Evolutionary conservation across 1,140 invertebrate species (phyloP).

Genomic region (Pantala flavescens): DNA sequence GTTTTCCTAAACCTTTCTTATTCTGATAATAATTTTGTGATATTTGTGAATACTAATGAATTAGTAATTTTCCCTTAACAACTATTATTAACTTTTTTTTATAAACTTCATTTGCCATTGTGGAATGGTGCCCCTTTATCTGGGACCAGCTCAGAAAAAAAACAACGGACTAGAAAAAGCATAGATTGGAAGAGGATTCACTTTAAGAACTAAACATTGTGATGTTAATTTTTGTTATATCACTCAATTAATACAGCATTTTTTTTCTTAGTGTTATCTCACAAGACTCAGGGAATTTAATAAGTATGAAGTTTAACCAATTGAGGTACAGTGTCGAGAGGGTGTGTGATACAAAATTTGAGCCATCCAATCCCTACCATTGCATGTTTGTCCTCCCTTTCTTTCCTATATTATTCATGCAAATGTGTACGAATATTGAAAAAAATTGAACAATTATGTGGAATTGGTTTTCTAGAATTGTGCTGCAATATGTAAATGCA

Average conservation of each 20-base stretch:
- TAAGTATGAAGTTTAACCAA: not conserved
- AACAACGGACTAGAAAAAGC: not conserved
- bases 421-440: not conserved
- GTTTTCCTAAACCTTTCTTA: not conserved
- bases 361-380: not conserved
- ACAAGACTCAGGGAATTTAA: slow-evolving; percentile 9
- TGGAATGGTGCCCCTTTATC: not conserved
- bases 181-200: not conserved
- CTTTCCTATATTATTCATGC: slow-evolving; percentile 3
- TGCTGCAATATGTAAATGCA: slow-evolving; percentile 1
- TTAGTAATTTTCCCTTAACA: not conserved
- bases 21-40: slow-evolving; percentile 5
- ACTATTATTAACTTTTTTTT: not conserved
- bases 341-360: slow-evolving; percentile 6
- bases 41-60: not conserved
- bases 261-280: not conserved
- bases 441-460: not conserved
- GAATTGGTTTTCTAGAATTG: slow-evolving; percentile 7
- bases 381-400: not conserved
- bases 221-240: not conserved
- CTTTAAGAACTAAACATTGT: not conserved
- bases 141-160: not conserved
- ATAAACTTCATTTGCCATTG: not conserved
- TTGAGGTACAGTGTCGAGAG: not conserved
- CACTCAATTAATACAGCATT: not conserved